Conservation (phyloP, 2,888 invertebrate species). For the Drosophila ustulata region DNA sequence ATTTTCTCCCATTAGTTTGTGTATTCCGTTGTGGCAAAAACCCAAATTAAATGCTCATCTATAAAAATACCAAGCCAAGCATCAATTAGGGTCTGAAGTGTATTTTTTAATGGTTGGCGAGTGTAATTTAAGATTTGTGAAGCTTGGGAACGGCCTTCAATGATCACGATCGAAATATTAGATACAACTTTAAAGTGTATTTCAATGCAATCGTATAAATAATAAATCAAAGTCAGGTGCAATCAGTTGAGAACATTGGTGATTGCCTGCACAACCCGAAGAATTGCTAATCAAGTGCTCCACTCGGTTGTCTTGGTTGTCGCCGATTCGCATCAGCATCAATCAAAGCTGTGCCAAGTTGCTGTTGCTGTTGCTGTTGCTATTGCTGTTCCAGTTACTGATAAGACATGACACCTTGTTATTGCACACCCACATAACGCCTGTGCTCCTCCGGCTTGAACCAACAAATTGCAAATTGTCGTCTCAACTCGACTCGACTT, state of each 20-base stretch:
- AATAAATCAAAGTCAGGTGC: slow-evolving; percentile 17
- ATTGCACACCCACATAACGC: slow-evolving; percentile 20
- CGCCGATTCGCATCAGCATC: slow-evolving; percentile 34
- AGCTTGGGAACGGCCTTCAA: background rate
- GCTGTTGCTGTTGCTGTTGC: background rate
- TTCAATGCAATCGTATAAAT: background rate
- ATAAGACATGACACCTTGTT: slow-evolving; percentile 48
- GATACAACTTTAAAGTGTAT: background rate
- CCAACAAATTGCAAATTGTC: slow-evolving; percentile 32
- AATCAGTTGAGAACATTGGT: slow-evolving; percentile 3
- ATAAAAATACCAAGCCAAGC: slow-evolving; percentile 7
- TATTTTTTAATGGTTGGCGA: background rate
- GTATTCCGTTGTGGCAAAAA: slow-evolving; percentile 41
- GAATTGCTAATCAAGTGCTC: slow-evolving; percentile 21
- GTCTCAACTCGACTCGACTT: slow-evolving; percentile 14
- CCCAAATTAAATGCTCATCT: slow-evolving; percentile 33
- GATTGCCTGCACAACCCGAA: slow-evolving; percentile 17
- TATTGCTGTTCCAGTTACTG: slow-evolving; percentile 9
- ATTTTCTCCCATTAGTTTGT: slow-evolving; percentile 27
- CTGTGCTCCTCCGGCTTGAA: background rate
- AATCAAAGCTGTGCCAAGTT: slow-evolving; percentile 36
- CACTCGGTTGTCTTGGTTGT: slow-evolving; percentile 21
- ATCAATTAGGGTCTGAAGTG: background rate
- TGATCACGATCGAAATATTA: background rate
- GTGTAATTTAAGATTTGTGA: background rate